Base-by-base conservation (phyloP, 2,113 vertebrate species). In the Etia nguti region DNA sequence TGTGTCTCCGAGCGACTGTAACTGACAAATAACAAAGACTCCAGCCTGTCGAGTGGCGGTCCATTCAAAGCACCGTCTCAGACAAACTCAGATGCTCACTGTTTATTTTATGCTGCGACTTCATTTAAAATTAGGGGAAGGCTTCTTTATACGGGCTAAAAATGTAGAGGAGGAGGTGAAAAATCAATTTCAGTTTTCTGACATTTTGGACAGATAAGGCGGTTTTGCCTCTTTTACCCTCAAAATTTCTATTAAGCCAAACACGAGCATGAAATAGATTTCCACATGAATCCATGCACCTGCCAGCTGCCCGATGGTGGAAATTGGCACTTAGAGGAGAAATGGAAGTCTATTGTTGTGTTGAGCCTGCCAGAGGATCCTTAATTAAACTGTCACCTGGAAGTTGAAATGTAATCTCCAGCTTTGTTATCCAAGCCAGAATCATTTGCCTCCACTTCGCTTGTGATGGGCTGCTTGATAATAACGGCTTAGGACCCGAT, bases 351-450 rank as follows among this genome's bases (percentile, higher is more conserved):
- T 93, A 95, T 95, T 96, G 96, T 96, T 93, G 94, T 95, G 91
- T 91, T 86, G 94, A 93, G 92, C 84, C 93, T 94, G 94, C 95
- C 93, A 94, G 92, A 92, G 91, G 94, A 95, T 93, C 94, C 95
- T 96, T 96, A 96, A 96, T 96, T 96, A 97, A 96, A 96, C 93
- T 96, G 96, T 96, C 96, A 96, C 95, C 94, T 96, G 93, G 88
- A 95, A 95, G 94, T 94, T 92, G 94, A 96, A 96, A 96, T 92
- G 93, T 94, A 94, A 95, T 95, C 94, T 94, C 93, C 94, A 94
- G 94, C 92, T 96, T 94, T 92, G 91, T 94, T 96, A 95, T 94
- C 93, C 90, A 88, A 94, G 91, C 93, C 92, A 94, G 81, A 94
- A 95, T 94, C 94, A 96, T 96, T 95, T 95, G 93, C 92, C 90